phyloP scores from a whole-genome alignment of 2,888 invertebrate species.

The Agriopis leucophaearia region DNA sequence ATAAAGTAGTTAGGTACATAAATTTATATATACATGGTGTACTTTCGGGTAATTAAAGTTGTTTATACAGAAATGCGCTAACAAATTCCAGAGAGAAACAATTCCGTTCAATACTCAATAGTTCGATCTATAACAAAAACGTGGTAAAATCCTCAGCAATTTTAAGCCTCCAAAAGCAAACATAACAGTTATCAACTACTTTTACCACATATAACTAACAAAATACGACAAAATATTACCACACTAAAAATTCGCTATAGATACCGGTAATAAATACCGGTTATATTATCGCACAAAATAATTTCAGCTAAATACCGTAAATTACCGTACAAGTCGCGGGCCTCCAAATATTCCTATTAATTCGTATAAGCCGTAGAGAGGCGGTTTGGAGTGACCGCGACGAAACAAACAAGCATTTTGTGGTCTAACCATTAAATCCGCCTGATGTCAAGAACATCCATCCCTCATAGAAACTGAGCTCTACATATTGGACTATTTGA shows the following conservation, averaged over 20 bases:
- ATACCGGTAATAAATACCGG: slow-evolving; percentile 62
- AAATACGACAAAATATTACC: slow-evolving; percentile 75
- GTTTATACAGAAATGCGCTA: slow-evolving; percentile 20
- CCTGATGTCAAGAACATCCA: slow-evolving; percentile 53
- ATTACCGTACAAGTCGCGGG: slow-evolving; percentile 60
- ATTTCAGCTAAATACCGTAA: slow-evolving; percentile 44
- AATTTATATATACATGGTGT: slow-evolving; percentile 46
- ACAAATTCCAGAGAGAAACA: not conserved
- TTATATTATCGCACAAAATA: slow-evolving; percentile 62
- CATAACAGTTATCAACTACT: slow-evolving; percentile 75
- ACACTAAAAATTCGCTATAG: slow-evolving; percentile 83
- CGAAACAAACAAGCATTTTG: slow-evolving; percentile 67
- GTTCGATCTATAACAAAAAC: slow-evolving; percentile 15
- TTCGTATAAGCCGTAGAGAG: slow-evolving; percentile 69
- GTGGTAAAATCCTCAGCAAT: slow-evolving; percentile 55
- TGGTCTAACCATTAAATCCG: slow-evolving; percentile 78
- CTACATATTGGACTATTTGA: not conserved
- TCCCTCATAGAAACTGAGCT: slow-evolving; percentile 46
- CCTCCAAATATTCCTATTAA: slow-evolving; percentile 63
- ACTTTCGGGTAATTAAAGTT: slow-evolving; percentile 28
- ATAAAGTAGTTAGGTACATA: slow-evolving; percentile 15
- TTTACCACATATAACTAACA: slow-evolving; percentile 77
- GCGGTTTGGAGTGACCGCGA: slow-evolving; percentile 63
- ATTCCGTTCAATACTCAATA: not conserved
- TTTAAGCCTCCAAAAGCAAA: slow-evolving; percentile 68